A percentile compares a stretch with the other conserved stretches of the same genome.
Evolutionary conservation across 2,797 vertebrate species (phyloP).

Genomic region (Hyperoplus lanceolatus): DNA sequence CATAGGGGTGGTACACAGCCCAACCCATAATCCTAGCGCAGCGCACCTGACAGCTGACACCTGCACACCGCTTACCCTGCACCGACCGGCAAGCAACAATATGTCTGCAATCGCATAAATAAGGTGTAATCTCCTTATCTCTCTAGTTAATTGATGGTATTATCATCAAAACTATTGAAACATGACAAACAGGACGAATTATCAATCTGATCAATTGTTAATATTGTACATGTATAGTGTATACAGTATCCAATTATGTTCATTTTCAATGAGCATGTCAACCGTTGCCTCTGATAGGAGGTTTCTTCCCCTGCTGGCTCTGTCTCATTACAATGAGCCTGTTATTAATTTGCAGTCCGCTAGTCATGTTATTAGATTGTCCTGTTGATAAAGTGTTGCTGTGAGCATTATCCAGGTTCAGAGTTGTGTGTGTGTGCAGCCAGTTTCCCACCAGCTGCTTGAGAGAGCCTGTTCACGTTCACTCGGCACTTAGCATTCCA

Average conservation of each 20-base stretch:
- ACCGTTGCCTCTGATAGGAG: slow-evolving; percentile 18
- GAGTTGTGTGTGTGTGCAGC: slow-evolving; percentile 57
- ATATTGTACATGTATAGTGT: slow-evolving; percentile 3
- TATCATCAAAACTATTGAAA: slow-evolving; percentile 23
- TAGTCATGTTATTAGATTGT: slow-evolving; percentile 65
- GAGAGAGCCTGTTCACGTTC: slow-evolving; percentile 49
- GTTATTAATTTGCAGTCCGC: slow-evolving; percentile 61
- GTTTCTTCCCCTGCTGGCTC: slow-evolving; percentile 29
- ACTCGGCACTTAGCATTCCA: slow-evolving; percentile 76
- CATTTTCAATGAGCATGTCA: slow-evolving; percentile 30
- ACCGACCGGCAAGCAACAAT: slow-evolving; percentile 24
- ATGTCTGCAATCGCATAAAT: slow-evolving; percentile 36
- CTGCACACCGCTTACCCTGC: slow-evolving; percentile 66
- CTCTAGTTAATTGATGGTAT: background rate
- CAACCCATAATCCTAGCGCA: slow-evolving; percentile 74
- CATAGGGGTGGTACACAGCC: slow-evolving; percentile 71
- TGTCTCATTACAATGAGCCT: slow-evolving; percentile 55
- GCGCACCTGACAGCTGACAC: slow-evolving; percentile 88
- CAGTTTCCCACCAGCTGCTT: slow-evolving; percentile 74
- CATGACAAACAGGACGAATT: background rate
- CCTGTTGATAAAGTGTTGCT: slow-evolving; percentile 69
- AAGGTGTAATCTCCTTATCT: background rate
- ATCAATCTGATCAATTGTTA: background rate
- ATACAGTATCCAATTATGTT: slow-evolving; percentile 16
- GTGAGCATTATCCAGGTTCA: slow-evolving; percentile 66